Base-by-base conservation (phyloP, 2,888 invertebrate genomes). In the Brachyptera putata region DNA sequence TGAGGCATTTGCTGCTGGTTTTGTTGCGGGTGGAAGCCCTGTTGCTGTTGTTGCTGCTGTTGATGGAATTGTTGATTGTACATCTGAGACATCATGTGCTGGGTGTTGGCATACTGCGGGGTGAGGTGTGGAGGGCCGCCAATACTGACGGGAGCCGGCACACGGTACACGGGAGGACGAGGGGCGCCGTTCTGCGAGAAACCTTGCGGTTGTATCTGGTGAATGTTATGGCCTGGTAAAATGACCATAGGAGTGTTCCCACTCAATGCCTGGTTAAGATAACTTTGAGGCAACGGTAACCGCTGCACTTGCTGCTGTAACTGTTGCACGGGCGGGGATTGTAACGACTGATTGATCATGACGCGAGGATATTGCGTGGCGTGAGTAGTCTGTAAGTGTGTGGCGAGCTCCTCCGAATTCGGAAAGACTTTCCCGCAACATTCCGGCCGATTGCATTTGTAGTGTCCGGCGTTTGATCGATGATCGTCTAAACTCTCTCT, bases 401-500 rank as follows among this genome's bases (percentile, higher is more conserved):
- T 58, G 5, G 57, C 57, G 36, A 69, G 58, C 37, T 69, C 68
- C 7, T 63, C 63, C 1, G 63, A 56, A 1, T 61, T 64, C n/a
- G 60, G 24, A 46, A 75, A 75, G 9, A 74, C 67, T 14, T 72
- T 64, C 55, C 65, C 68, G 1, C 67, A 67, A 60, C 76, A 76
- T 46, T 75, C 76, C 1, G 74, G 69, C 9, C 72, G 67, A 62
- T 70, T 72, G 65, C 76, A 77, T 62, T 78, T 79, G 58, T 80
- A 80, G 69, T 84, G 84, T 1, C 83, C 83, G 3, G 78, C 79
- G 3, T 61, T 48, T n/a, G 3, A 39, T 39, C 69, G 66, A 61
- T 73, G 73, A 30, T 70, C 70, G 55, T 69, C 69, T 13, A 73
- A 60, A 18, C 66, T 66, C 13, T 67, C 63, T 3, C 66, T 66